Evolutionary conservation across 2,113 vertebrate genomes (phyloP).

Genomic region (Apaloderma vittatum): DNA sequence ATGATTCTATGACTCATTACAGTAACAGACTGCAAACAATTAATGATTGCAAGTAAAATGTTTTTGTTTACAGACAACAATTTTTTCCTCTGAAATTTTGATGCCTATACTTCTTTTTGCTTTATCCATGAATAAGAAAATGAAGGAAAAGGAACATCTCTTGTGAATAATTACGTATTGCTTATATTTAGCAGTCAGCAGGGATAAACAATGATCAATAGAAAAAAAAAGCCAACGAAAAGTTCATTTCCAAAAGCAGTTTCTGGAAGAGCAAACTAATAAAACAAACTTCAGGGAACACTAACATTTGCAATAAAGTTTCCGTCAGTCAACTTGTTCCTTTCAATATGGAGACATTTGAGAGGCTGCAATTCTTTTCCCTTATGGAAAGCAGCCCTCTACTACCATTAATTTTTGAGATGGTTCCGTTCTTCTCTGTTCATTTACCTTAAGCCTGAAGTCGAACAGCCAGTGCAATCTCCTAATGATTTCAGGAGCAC

Average conservation of each 20-base stretch:
- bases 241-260: background rate
- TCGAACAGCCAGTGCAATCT: background rate
- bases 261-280: background rate
- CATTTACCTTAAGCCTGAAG: background rate
- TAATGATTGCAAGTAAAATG: background rate
- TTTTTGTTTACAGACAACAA: background rate
- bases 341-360: background rate
- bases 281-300: background rate
- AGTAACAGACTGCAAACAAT: background rate
- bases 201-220: background rate
- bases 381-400: background rate
- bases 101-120: background rate
- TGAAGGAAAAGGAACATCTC: background rate
- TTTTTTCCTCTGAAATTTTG: background rate
- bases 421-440: background rate
- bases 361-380: background rate
- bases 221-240: background rate
- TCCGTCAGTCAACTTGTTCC: background rate
- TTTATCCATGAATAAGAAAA: background rate
- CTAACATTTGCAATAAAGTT: background rate
- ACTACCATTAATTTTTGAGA: background rate
- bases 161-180: background rate
- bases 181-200: background rate
- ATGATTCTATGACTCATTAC: background rate
- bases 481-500: background rate